Evolutionary conservation across 2,113 vertebrate genomes (phyloP), one percentile per base, ranked within the genome.

Genomic region (Corythaixoides concolor): DNA sequence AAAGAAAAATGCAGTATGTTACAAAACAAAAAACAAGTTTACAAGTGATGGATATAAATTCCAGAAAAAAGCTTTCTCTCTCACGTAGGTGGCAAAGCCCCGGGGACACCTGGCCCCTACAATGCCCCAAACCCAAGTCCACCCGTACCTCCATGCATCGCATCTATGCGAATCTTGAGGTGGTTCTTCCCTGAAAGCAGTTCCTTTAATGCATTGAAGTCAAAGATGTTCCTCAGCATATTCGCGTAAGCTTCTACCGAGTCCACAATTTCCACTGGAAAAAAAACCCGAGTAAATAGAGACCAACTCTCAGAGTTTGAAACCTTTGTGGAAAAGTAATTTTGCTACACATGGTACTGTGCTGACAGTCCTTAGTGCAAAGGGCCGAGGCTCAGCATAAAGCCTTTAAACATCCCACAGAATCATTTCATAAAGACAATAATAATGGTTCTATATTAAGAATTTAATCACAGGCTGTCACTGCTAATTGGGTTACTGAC

Each of bases 171-270:
- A 33, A 99, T 98, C 66, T 99, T 99, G 8, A 99, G 98, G 90
- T 98, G 98, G 90, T 98, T 98, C 24, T 98, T 95, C 90, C 99
- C 99, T 1, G 99, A 99, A 7, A 99, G 99, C 66, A 99, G 98
- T 55, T 99, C 98, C 95, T 99, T 99, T 81, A 99, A 90, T 0
- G 99, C 99, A 33, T 15, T 98, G 97, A 99, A 99, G 93, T 99
- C 99, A 91, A 99, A 99, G 97, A 99, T 99, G 63, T 96, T 98
- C 96, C 99, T 98, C 58, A 99, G 97, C 99, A 99, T 99, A 26
- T 98, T 98, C 6, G 98, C 99, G 9, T 99, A 99, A 37, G 98
- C 98, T 73, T 99, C 99, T 69, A 99, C 99, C 0, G 99, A 99
- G 91, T 99, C 99, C 97, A 99, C 98, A 52, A 99, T 99, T 97